phyloP scores from a whole-genome alignment of 2,797 vertebrate species.

The Sebastes melanostomus region DNA sequence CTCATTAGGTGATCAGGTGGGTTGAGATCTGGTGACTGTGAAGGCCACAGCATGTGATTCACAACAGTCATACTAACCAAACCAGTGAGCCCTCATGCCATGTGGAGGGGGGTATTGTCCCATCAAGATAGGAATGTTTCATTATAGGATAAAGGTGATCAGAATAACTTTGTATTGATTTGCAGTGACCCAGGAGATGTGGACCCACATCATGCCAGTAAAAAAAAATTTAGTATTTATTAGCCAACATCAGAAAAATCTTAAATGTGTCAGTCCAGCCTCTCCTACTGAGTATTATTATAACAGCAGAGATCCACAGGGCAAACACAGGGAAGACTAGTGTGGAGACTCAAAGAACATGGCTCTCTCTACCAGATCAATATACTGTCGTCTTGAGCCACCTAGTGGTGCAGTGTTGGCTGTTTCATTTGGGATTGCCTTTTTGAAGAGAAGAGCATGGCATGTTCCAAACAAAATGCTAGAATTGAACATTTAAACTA shows the following conservation, averaged over 20 bases:
- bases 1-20: neutral
- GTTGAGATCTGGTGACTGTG: neutral
- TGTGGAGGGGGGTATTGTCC: neutral
- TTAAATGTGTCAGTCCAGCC: neutral
- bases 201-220: no score
- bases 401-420: conserved; percentile 31
- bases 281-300: neutral
- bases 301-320: neutral
- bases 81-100: neutral
- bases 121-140: neutral
- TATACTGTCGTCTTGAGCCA: conserved; percentile 21
- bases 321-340: neutral
- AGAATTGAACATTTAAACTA: neutral
- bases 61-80: neutral
- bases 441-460: neutral
- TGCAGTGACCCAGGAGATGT: neutral
- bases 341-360: neutral
- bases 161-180: neutral
- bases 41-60: neutral
- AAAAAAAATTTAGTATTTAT: no score
- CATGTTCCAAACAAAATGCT: neutral
- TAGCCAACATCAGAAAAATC: no score
- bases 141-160: neutral
- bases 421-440: neutral
- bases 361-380: neutral